Base-by-base conservation (phyloP, 2,888 invertebrate genomes). In the Drosophila sordidula region DNA sequence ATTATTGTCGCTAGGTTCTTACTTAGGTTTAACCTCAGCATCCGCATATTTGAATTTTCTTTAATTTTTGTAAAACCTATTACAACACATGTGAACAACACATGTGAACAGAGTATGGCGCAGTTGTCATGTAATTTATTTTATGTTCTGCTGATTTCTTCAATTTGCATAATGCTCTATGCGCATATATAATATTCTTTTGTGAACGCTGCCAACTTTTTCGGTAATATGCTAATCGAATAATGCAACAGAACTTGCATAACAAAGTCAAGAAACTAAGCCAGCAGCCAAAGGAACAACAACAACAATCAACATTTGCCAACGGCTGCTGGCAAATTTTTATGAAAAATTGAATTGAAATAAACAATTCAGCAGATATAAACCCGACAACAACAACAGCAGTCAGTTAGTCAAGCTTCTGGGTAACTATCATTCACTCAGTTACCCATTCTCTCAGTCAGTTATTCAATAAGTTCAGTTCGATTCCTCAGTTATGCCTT, bases 301-400 rank as follows among this genome's bases (percentile, higher is more conserved):
- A 38, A 47, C 38, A 42, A 26, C 29, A 45, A 42, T 2, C 41
- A 18, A 11, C 34, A 29, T 54, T 12, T 34, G 42, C 65, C 49
- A 42, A 26, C 45, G 47, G 41, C 14, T 18, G 18, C 42, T 11
- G 18, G 12, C 6, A 12, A 12, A 34, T 51, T 61, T 46, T 78
- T 63, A 81, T 79, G 70, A 70, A 83, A 75, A 65, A 71, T 76
- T 54, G 70, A 72, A 67, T 70, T 67, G 65, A 78, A 66, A 74
- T 61, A 66, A 76, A 8, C 29, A 29, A 29, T 29, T 29, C 29
- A 62, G 69, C 57, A 18, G 26, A 39, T 32, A 41, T 12, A 12
- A 32, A 11, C 11, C 32, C 11, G 4, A 34, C 34, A 5, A 29
- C 26, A 34, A 34, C 34, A 42, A 41, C 6, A 16, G 41, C 34